Base-by-base conservation (phyloP, 2,797 vertebrate species). In the Trichosurus vulpecula region DNA sequence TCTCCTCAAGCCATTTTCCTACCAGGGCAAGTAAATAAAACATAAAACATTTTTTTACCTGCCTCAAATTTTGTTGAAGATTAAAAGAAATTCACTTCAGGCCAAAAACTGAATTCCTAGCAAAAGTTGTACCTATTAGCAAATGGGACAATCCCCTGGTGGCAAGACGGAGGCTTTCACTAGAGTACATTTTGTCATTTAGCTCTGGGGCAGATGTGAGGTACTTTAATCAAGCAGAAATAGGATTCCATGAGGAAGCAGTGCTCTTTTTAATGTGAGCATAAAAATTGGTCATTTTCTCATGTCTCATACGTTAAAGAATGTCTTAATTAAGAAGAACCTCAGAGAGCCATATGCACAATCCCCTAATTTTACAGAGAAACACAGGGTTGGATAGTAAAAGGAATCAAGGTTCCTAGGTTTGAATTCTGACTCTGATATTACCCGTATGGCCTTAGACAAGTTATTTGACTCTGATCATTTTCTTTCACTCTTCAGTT, bases 121-220 rank as follows among this genome's bases (percentile, higher is more conserved):
- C 92, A 95, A 93, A 97, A 96, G 93, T 58, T 96, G 94, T 81
- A 90, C 81, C 96, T 96, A 90, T 96, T 97, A 97, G 95, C 96
- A 97, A 97, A 96, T 94, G 91, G 89, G 94, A 81, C 58, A 91
- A 93, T 92, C 57, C 95, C 95, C 91, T n/a, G 52, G 90, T 97
- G 94, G 93, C 93, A 96, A 91, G 53, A 92, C 89, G 96, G 96
- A 95, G 93, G 93, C 0, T 6, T 91, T 61, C 57, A 94, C 92
- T 61, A 22, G 29, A 47, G 51, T 74, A 87, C 91, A 95, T 96
- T 97, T 96, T 93, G 95, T 96, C 94, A 91, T 95, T 97, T 95
- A 97, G 95, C 93, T 96, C 35, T 92, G 93, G 54, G 66, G 57
- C 66, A 94, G 58, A 93, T 51, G 55, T n/a, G 61, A 95, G 90